These are phyloP conservation scores for Brachionichthys hirsutus DNA, from an alignment of 2,113 vertebrate species.

Conservation along the genomic window DNA sequence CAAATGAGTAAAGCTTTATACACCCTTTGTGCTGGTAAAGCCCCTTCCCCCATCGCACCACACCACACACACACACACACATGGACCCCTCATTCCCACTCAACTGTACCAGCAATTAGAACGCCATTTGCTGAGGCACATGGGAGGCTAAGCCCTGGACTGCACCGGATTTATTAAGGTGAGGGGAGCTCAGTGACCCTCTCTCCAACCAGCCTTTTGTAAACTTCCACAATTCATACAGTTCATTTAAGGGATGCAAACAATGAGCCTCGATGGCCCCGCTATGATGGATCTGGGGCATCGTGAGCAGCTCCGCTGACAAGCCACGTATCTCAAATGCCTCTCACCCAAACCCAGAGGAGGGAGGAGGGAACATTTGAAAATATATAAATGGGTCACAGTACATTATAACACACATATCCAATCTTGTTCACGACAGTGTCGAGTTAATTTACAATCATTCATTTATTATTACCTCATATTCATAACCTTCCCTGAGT, in stretches of 20 bases:
- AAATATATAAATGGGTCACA: slow-evolving; percentile 53
- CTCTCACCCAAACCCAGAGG: slow-evolving; percentile 51
- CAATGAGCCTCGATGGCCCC: slow-evolving; percentile 64
- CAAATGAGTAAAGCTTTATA: slow-evolving; percentile 53
- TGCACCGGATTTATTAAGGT: slow-evolving; percentile 70
- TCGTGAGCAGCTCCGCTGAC: slow-evolving; percentile 63
- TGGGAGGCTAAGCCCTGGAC: slow-evolving; percentile 60
- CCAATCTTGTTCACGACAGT: too few species aligned
- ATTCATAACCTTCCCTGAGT: too few species aligned
- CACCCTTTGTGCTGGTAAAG: slow-evolving; percentile 19
- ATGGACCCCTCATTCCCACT: slow-evolving; percentile 40
- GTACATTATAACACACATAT: not conserved
- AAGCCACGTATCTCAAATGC: slow-evolving; percentile 55
- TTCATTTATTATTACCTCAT: too few species aligned
- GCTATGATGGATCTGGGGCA: slow-evolving; percentile 71
- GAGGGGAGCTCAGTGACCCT: slow-evolving; percentile 65
- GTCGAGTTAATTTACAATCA: too few species aligned
- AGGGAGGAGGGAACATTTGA: slow-evolving; percentile 54
- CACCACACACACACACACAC: slow-evolving; percentile 10
- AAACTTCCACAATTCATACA: slow-evolving; percentile 58
- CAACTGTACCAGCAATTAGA: slow-evolving; percentile 59
- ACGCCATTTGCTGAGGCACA: slow-evolving; percentile 61
- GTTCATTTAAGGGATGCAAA: slow-evolving; percentile 72
- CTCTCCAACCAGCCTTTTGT: slow-evolving; percentile 67
- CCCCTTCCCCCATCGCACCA: slow-evolving; percentile 17